Base-by-base conservation (phyloP, 2,113 vertebrate species). In the Oncorhynchus gorbuscha region DNA sequence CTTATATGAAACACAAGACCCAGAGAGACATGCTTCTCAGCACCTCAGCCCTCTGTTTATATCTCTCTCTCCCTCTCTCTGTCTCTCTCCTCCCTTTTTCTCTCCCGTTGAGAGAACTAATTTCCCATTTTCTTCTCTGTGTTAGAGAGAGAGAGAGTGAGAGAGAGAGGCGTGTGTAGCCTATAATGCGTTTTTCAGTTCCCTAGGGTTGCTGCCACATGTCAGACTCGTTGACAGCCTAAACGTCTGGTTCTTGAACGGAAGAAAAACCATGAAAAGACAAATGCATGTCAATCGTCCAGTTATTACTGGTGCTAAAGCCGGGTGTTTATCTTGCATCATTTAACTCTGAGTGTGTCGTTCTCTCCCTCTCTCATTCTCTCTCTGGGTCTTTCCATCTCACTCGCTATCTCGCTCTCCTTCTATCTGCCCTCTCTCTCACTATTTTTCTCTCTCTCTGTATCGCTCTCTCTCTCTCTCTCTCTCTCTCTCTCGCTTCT, bases 1-100 rank as follows among this genome's bases (percentile, higher is more conserved):
- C 39, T 79, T 80, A 79, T 82, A 86, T 84, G 84, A 90, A 91
- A 90, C 79, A 87, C 73, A 82, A 84, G 80, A 81, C 64, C 69
- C 78, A 75, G n/a, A 3, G 48, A 79, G 69, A 73, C 74, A 64
- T 26, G 16, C 58, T 24, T 39, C 59, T 62, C 51, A 71, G 70
- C 65, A 74, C 35, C 68, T 81, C 67, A 28, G 20, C 55, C 51
- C 61, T 64, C 8, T 28, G n/a, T 39, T 14, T 58, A 55, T 62
- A 72, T 48, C n/a, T 64, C 26, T 32, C 35, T 62, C 28, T 61
- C 9, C 7, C 30, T 58, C 55, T 58, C 62, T 26, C 62, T 64
- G 9, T 64, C 62, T 64, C 62, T 26, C 62, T 11, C 22, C 62
- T 22, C 24, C 11, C 14, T 8, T 24, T 30, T n/a, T 30, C 11